Evolutionary conservation across 2,797 vertebrate species (phyloP).

Genomic region (Typhlichthys eigenmanni): DNA sequence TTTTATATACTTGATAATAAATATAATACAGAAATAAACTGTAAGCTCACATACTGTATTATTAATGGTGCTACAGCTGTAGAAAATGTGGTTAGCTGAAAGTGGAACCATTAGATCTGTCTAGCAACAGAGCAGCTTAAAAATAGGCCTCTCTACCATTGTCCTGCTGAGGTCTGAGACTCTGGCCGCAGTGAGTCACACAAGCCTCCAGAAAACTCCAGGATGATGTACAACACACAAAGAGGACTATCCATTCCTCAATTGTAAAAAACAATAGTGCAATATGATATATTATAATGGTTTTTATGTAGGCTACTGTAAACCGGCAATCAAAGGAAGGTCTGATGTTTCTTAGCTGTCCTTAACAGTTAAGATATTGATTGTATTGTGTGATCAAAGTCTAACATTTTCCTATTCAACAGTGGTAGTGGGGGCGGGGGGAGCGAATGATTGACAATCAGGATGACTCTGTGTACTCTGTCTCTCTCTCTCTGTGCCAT

Average conservation of each 20-base stretch:
- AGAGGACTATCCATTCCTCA: no score
- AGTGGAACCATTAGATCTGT: slow-evolving; percentile 35
- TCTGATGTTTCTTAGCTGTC: no score
- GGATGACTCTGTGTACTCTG: slow-evolving; percentile 14
- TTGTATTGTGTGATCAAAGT: slow-evolving; percentile 29
- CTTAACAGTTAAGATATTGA: not conserved
- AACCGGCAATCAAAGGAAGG: no score
- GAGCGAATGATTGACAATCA: slow-evolving; percentile 39
- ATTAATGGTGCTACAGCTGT: no score
- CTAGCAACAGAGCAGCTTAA: slow-evolving; percentile 36
- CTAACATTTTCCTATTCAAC: slow-evolving; percentile 39
- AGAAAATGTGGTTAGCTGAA: slow-evolving; percentile 1
- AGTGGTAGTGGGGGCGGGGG: slow-evolving; percentile 10
- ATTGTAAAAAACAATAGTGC: no score
- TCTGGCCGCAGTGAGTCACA: slow-evolving; percentile 31
- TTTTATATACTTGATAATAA: not conserved
- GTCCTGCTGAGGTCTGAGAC: slow-evolving; percentile 36
- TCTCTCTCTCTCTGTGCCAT: slow-evolving; percentile 33
- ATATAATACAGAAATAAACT: no score
- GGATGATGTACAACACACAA: no score
- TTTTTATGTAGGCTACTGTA: no score
- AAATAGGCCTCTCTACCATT: slow-evolving; percentile 45
- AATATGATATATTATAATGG: no score
- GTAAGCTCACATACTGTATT: no score
- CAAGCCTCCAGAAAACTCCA: slow-evolving; percentile 5